A percentile compares a stretch with the other conserved stretches of the same genome.
These are phyloP conservation scores for Morus bassanus DNA, from an alignment of 2,797 vertebrate genomes.

Conservation along the genomic window DNA sequence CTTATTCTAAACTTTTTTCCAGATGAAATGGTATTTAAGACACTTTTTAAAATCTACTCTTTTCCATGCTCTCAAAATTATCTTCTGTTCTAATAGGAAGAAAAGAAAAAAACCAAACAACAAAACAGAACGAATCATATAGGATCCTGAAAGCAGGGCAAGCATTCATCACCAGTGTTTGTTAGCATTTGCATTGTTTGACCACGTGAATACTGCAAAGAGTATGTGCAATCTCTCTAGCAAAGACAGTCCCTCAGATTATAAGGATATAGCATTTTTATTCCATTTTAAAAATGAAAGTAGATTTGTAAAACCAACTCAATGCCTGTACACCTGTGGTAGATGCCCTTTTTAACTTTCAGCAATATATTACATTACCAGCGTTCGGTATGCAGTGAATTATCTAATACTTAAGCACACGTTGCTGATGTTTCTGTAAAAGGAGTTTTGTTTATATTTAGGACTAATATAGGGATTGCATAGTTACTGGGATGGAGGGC, in stretches of 20 bases:
- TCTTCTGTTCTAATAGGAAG: not conserved
- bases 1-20: conserved; percentile 1
- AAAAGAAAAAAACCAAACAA: not conserved
- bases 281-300: not conserved
- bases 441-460: not conserved
- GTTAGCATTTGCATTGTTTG: not conserved
- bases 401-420: not conserved
- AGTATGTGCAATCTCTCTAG: not conserved
- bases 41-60: not conserved
- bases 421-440: not conserved
- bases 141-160: not conserved
- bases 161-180: not conserved
- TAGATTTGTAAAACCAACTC: not conserved
- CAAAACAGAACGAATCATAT: not conserved
- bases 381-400: fast-evolving
- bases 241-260: not conserved
- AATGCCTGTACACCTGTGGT: not conserved
- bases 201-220: not conserved
- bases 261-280: not conserved
- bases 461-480: not conserved
- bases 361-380: not conserved
- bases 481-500: not conserved
- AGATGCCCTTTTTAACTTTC: not conserved
- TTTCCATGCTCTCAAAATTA: not conserved
- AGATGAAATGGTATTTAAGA: not conserved